phyloP scores from a whole-genome alignment of 2,113 vertebrate genomes.

The Corythaixoides concolor region DNA sequence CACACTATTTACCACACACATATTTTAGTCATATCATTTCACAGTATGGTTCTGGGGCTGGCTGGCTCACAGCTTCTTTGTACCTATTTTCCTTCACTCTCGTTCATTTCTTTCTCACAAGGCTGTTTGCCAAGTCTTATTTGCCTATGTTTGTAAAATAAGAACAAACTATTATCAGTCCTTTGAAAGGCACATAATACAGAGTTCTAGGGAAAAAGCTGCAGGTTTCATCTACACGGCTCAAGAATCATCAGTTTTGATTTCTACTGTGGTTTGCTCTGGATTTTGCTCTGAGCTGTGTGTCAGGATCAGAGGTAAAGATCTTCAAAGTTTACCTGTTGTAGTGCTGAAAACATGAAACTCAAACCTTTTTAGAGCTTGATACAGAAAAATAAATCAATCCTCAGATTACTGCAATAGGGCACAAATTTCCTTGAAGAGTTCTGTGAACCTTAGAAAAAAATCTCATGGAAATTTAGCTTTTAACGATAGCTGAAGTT shows the following conservation, averaged over 20 bases:
- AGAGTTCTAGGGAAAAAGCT: not conserved
- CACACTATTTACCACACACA: slow-evolving; percentile 48
- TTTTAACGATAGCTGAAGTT: not conserved
- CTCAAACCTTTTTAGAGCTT: not conserved
- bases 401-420: not conserved
- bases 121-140: not conserved
- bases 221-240: not conserved
- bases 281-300: not conserved
- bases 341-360: slow-evolving; percentile 13
- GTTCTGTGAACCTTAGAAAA: not conserved
- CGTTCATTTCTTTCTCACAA: not conserved
- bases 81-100: slow-evolving; percentile 7
- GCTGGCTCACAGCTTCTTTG: not conserved
- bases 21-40: slow-evolving; percentile 52
- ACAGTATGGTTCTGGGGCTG: slow-evolving; percentile 3
- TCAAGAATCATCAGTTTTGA: not conserved
- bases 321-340: not conserved
- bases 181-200: not conserved
- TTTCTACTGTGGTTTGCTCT: not conserved
- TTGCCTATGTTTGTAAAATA: slow-evolving; percentile 4
- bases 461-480: not conserved
- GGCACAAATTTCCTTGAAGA: not conserved
- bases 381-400: not conserved
- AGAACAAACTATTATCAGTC: not conserved
- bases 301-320: not conserved